Percentiles rank a stretch among this genome's conserved stretches.
Evolutionary conservation across 1,140 invertebrate genomes (phyloP).

Genomic region (Patella vulgata): DNA sequence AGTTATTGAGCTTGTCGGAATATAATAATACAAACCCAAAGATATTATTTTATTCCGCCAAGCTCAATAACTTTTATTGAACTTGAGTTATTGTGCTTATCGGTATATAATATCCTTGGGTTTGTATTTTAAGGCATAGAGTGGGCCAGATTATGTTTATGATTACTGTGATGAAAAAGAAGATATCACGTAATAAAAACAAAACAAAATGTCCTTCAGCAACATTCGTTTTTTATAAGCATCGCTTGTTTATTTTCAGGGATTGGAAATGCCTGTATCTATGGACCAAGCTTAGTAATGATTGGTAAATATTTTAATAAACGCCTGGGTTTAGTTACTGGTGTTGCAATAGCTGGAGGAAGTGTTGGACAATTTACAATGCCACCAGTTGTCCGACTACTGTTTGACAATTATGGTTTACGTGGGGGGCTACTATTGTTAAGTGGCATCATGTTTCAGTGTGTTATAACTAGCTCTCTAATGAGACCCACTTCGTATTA

Average conservation of each 20-base stretch:
- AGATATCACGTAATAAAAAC: too few species aligned
- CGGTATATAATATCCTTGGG: too few species aligned
- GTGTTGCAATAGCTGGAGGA: slow-evolving; percentile 7
- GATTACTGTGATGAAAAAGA: too few species aligned
- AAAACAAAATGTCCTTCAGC: too few species aligned
- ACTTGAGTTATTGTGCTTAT: too few species aligned
- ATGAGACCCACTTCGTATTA: neutral
- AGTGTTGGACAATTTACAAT: slow-evolving; percentile 6
- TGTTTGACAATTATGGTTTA: slow-evolving; percentile 12
- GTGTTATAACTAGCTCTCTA: slow-evolving; percentile 1
- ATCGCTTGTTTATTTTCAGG: slow-evolving; percentile 21
- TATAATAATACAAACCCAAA: too few species aligned
- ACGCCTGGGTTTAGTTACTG: slow-evolving; percentile 12
- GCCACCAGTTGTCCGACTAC: neutral
- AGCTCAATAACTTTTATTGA: too few species aligned
- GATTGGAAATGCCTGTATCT: slow-evolving; percentile 3
- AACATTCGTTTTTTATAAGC: too few species aligned
- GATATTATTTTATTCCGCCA: too few species aligned
- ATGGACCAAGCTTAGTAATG: slow-evolving; percentile 14
- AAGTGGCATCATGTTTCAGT: slow-evolving; percentile 1
- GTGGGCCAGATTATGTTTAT: too few species aligned
- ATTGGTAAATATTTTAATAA: slow-evolving; percentile 15
- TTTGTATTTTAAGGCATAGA: too few species aligned
- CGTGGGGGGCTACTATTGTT: slow-evolving; percentile 10
- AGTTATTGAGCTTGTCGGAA: too few species aligned